Base-by-base conservation (phyloP, 1,140 invertebrate genomes). In the Cheumatopsyche charites region DNA sequence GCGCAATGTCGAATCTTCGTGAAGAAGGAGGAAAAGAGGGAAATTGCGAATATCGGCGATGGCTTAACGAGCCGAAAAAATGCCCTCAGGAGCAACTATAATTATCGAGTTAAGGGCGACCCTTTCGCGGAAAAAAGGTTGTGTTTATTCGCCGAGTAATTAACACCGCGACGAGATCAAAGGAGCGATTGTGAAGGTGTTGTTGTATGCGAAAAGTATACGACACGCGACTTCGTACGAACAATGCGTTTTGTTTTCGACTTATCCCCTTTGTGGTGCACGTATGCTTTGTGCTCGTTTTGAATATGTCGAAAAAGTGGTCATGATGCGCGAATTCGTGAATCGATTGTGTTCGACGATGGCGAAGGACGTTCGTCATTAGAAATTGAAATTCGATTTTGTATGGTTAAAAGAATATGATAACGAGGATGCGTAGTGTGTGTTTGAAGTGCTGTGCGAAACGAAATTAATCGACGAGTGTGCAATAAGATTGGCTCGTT, bases 81-180 rank as follows among this genome's bases (percentile, higher is more conserved):
- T 11, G 9, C 55, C 55, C 55, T 58, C 5, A 23, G n/a, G n/a
- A 58, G 55, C 2, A 13, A 25, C 55, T 58, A 58, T 58, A 58
- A 58, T 58, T 58, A 58, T 58, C 19, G 1, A 25, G 13, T 58
- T 58, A 58, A 17, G 21, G 55, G 1, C 19, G 21, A 0, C 55
- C 21, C 55, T 36, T 13, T 5, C 23, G 23, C 19, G 13, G 15
- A 63, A 43, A 68, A 67, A 55, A 55, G 36, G 9, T 9, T 7
- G 49, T 55, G 49, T 68, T 58, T 52, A 55, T 45, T 68, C 67
- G 26, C 0, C 19, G 36, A 13, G 49, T 68, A 68, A 68, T 68
- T 68, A 68, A 68, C 67, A 68, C 47, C 42, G 42, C 21, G 43
- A 15, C 45, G 12, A 49, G 67, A 68, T 68, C 67, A 55, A 68